Evolutionary conservation across 2,113 vertebrate species (phyloP).

Genomic region (Pollachius pollachius): DNA sequence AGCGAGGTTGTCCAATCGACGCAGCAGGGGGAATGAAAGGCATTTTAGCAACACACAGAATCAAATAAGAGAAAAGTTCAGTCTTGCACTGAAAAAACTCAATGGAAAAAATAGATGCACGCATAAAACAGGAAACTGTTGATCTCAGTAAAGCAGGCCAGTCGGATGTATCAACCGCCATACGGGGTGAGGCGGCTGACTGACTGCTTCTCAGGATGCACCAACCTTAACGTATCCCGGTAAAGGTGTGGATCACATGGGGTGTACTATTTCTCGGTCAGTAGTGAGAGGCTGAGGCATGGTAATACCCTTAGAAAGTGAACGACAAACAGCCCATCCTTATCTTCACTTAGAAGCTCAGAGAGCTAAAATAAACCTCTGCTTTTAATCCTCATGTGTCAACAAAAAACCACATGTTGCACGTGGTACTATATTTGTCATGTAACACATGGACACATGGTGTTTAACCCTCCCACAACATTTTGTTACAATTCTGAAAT

Average conservation of each 20-base stretch:
- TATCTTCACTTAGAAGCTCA: conserved; percentile 41
- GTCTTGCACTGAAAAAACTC: conserved; percentile 37
- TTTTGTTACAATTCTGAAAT: background rate
- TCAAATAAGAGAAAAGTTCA: conserved; percentile 60
- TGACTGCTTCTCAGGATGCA: conserved; percentile 3
- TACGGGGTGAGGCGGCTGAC: conserved; percentile 33
- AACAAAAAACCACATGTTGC: conserved; percentile 28
- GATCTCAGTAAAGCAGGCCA: background rate
- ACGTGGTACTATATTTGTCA: background rate
- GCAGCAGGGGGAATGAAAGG: conserved; percentile 69
- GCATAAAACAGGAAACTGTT: conserved; percentile 18
- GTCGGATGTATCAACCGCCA: conserved; percentile 43
- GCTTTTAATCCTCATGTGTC: conserved; percentile 49
- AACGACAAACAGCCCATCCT: background rate
- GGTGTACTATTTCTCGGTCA: conserved; percentile 21
- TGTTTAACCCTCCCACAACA: background rate
- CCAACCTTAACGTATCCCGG: too few species aligned
- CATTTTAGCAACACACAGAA: conserved; percentile 67
- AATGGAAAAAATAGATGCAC: conserved; percentile 17
- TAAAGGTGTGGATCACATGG: too few species aligned
- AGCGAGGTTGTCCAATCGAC: conserved; percentile 18
- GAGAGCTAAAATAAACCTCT: conserved; percentile 54
- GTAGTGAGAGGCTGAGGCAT: conserved; percentile 9
- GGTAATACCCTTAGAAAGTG: background rate
- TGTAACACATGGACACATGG: conserved; percentile 15